Evolutionary conservation across 2,888 invertebrate species (phyloP).

Genomic region (Scaptomyza tumidula): DNA sequence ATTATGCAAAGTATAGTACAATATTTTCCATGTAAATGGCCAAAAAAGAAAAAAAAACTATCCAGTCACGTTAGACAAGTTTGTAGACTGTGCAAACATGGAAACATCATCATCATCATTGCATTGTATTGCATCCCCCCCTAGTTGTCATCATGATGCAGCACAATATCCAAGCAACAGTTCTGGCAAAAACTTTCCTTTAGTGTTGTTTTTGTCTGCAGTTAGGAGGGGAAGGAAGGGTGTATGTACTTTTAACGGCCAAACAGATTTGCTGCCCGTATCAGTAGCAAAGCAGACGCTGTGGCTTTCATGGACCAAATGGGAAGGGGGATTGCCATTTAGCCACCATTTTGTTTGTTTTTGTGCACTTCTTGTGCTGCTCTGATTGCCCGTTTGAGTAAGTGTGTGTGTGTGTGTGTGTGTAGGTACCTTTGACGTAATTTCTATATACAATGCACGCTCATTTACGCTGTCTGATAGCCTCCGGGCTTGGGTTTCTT

Average conservation of each 20-base stretch:
- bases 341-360: conserved; percentile 66
- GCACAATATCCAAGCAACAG: conserved; percentile 34
- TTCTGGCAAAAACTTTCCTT: conserved; percentile 21
- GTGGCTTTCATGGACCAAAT: conserved; percentile 26
- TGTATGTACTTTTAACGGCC: conserved; percentile 25
- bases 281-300: conserved; percentile 55
- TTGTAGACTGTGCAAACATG: neutral
- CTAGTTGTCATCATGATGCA: conserved; percentile 50
- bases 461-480: conserved; percentile 79
- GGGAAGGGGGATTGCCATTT: conserved; percentile 49
- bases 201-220: neutral
- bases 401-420: neutral
- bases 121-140: conserved; percentile 22
- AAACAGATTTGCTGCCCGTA: conserved; percentile 70
- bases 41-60: conserved; percentile 20
- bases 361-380: conserved; percentile 26
- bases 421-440: conserved; percentile 23
- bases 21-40: conserved; percentile 41
- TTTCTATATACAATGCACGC: conserved; percentile 74
- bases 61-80: conserved; percentile 22
- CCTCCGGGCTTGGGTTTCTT: conserved; percentile 74
- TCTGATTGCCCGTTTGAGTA: conserved; percentile 4
- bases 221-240: neutral
- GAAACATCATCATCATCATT: conserved; percentile 38
- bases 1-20: neutral